Evolutionary conservation across 2,888 invertebrate genomes (phyloP).

Genomic region (Clanis bilineata): DNA sequence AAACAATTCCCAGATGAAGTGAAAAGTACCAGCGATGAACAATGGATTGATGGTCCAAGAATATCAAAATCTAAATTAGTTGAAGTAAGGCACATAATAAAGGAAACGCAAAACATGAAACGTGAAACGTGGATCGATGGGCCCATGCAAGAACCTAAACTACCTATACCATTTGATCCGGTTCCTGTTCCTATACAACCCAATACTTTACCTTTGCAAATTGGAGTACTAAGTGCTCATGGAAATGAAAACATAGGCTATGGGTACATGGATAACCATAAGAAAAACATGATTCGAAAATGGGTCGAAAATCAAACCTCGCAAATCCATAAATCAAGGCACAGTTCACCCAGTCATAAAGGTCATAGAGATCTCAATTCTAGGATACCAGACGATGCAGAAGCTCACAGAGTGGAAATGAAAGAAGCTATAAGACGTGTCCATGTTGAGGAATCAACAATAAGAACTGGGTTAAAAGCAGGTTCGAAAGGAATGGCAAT

Average conservation of each 20-base stretch:
- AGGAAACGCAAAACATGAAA: conserved; percentile 90
- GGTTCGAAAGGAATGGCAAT: conserved; percentile 73
- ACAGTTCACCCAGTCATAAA: conserved; percentile 78
- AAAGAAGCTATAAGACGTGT: conserved; percentile 80
- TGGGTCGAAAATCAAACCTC: conserved; percentile 96
- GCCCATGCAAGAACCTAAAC: conserved; percentile 87
- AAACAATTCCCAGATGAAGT: conserved; percentile 70
- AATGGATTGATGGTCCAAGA: conserved; percentile 98
- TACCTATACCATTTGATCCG: conserved; percentile 72
- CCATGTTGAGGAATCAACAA: conserved; percentile 82
- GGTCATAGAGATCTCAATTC: conserved; percentile 50
- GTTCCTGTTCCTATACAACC: conserved; percentile 84
- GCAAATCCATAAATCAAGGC: conserved; percentile 88
- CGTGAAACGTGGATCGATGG: conserved; percentile 98
- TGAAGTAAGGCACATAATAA: conserved; percentile 90
- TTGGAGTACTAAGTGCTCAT: conserved; percentile 68
- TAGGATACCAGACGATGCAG: conserved; percentile 55
- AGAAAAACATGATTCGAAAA: conserved; percentile 95
- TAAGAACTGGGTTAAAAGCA: conserved; percentile 83
- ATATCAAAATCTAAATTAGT: conserved; percentile 92
- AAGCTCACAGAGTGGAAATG: conserved; percentile 67
- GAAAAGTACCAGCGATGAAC: conserved; percentile 88
- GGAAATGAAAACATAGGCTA: conserved; percentile 84
- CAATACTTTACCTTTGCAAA: conserved; percentile 64
- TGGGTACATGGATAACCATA: conserved; percentile 95